Percentiles rank a stretch among this genome's conserved stretches.
Conservation (phyloP, 2,113 vertebrate genomes). For the Anolis carolinensis region DNA sequence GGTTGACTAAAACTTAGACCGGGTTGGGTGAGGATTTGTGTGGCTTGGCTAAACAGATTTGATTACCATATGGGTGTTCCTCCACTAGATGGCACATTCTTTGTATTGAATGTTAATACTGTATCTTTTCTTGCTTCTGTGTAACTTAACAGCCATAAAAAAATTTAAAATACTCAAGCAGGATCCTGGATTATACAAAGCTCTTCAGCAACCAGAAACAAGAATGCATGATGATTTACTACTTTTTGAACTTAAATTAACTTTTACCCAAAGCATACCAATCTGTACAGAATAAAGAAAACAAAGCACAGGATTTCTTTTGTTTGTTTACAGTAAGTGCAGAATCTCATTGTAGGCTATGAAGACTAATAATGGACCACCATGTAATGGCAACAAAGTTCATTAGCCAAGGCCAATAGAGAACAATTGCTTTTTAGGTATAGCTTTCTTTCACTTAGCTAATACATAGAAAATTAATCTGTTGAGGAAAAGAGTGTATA, state of each 20-base stretch:
- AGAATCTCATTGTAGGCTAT: neutral
- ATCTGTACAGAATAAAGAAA: neutral
- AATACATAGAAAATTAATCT: neutral
- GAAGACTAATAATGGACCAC: neutral
- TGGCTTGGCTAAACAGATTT: neutral
- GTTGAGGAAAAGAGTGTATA: neutral
- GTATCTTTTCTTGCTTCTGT: neutral
- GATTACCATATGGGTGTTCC: neutral
- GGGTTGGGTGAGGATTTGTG: neutral
- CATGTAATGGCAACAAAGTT: neutral
- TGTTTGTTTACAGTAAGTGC: neutral
- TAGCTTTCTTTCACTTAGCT: too few species aligned
- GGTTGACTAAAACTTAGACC: neutral
- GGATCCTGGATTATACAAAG: neutral
- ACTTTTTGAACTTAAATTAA: neutral
- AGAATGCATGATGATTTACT: too few species aligned
- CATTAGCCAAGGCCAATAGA: neutral
- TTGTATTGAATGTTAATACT: neutral
- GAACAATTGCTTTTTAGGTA: neutral
- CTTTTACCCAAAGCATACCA: neutral
- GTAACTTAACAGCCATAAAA: neutral
- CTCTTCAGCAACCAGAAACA: neutral
- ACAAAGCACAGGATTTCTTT: neutral
- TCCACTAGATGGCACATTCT: slow-evolving; percentile 21
- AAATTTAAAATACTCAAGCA: neutral